Conservation (phyloP, 2,888 invertebrate genomes). For the Nesidiocoris tenuis region DNA sequence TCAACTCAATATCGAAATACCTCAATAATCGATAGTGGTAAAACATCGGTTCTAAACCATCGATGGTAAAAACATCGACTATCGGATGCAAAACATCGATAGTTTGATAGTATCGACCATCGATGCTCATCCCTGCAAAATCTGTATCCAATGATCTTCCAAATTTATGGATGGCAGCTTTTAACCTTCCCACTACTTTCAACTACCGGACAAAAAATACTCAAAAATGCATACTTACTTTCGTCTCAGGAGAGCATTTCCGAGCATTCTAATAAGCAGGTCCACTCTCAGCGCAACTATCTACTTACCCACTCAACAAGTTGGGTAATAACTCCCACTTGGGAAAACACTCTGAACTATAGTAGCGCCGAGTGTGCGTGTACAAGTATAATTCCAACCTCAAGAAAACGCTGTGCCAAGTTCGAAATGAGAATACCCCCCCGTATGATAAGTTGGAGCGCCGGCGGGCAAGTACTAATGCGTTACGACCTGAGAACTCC, state of each 20-base stretch:
- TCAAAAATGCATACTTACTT: too few species aligned
- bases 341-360: not conserved
- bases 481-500: not conserved
- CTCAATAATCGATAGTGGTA: too few species aligned
- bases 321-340: not conserved
- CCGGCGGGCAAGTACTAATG: not conserved
- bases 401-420: not conserved
- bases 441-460: not conserved
- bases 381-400: not conserved
- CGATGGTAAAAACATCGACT: too few species aligned
- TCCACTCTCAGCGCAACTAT: not conserved
- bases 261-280: not conserved
- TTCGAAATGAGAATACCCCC: not conserved
- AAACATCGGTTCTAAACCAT: too few species aligned
- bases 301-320: not conserved
- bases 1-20: too few species aligned
- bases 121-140: too few species aligned
- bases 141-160: too few species aligned
- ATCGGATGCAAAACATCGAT: too few species aligned
- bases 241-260: not conserved
- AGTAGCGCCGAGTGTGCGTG: not conserved
- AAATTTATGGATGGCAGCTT: too few species aligned
- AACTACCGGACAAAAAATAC: too few species aligned
- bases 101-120: too few species aligned
- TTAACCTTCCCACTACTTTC: too few species aligned